phyloP scores from a whole-genome alignment of 2,797 vertebrate genomes.

The Pseudocheirus occidentalis region DNA sequence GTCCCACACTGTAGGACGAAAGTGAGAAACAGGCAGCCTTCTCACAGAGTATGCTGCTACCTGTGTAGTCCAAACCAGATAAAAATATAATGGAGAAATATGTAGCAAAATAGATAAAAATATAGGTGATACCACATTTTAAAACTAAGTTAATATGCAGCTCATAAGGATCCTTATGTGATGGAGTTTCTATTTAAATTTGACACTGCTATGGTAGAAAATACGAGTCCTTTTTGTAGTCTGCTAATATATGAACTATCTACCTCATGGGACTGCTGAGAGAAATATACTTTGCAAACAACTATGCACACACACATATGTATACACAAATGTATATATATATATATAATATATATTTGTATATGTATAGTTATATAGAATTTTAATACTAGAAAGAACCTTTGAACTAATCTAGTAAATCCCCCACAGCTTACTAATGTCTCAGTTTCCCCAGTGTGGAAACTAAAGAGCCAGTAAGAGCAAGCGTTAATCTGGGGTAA shows the following conservation, averaged over 20 bases:
- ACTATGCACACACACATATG: too few species aligned
- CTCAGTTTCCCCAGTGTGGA: not conserved
- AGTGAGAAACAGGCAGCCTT: not conserved
- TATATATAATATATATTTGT: too few species aligned
- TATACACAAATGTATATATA: too few species aligned
- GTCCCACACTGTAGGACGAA: not conserved
- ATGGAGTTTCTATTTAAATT: not conserved
- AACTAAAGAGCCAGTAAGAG: not conserved
- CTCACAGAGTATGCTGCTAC: not conserved
- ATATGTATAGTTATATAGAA: not conserved
- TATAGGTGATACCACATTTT: not conserved
- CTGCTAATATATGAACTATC: not conserved
- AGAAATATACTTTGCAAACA: not conserved
- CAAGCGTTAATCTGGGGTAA: not conserved
- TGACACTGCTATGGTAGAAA: not conserved
- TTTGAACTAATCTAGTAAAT: not conserved
- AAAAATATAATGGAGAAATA: not conserved
- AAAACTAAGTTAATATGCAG: not conserved
- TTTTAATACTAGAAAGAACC: not conserved
- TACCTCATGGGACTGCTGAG: not conserved
- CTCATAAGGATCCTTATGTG: not conserved
- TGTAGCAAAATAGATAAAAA: not conserved
- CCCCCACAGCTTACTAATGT: not conserved
- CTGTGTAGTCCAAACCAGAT: not conserved
- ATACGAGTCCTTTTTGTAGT: not conserved